These are phyloP conservation scores for Prochilodus magdalenae DNA, from an alignment of 2,113 vertebrate species.

Conservation along the genomic window DNA sequence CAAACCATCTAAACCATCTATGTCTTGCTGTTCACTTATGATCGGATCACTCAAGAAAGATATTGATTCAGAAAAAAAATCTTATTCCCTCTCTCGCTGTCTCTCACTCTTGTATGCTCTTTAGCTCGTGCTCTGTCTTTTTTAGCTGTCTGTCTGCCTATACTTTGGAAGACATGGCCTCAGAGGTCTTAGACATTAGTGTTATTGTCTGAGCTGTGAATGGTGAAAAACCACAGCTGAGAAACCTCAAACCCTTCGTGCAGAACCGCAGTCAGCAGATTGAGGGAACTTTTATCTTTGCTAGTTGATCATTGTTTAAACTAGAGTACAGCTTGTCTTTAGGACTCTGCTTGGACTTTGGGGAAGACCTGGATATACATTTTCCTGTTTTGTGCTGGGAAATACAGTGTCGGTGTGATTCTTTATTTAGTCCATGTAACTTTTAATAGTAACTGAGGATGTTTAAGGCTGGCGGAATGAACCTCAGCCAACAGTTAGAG, in stretches of 20 bases:
- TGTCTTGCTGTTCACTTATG: no score
- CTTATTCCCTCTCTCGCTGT: no score
- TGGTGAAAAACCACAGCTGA: not conserved
- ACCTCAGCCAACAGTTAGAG: no score
- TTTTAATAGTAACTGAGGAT: no score
- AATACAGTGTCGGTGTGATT: no score
- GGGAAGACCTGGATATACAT: not conserved
- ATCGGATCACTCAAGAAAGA: no score
- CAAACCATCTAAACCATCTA: no score
- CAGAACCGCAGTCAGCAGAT: constrained; percentile 1
- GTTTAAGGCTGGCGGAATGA: no score
- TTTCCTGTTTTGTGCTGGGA: not conserved
- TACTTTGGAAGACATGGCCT: not conserved
- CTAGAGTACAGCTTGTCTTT: not conserved
- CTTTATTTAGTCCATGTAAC: no score
- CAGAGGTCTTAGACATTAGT: not conserved
- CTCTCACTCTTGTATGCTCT: not conserved
- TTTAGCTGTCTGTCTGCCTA: not conserved
- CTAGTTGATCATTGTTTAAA: constrained; percentile 34
- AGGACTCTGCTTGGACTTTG: not conserved
- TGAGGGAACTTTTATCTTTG: constrained; percentile 22
- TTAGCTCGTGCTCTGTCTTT: not conserved
- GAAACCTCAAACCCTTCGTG: constrained; percentile 1
- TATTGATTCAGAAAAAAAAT: no score
- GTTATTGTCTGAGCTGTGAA: not conserved